phyloP scores from a whole-genome alignment of 2,113 vertebrate genomes.

The Erinaceus europaeus region DNA sequence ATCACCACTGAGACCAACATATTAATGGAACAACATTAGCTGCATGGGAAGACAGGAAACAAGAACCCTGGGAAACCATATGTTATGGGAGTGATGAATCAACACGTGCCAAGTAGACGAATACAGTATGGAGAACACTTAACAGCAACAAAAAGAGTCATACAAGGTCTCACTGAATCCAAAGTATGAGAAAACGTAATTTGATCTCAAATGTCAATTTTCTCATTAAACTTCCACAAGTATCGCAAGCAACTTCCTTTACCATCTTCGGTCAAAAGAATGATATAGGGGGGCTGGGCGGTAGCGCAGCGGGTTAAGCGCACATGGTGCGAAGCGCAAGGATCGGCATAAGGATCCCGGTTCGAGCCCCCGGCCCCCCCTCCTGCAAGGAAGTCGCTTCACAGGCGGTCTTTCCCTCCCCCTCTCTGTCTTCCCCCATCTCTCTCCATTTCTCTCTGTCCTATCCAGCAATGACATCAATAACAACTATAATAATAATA shows the following conservation, averaged over 20 bases:
- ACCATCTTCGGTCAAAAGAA: conserved; percentile 35
- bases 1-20: neutral
- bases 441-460: too few species aligned
- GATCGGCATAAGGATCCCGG: too few species aligned
- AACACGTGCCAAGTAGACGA: neutral
- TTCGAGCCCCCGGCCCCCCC: too few species aligned
- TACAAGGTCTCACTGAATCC: neutral
- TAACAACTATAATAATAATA: too few species aligned
- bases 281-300: too few species aligned
- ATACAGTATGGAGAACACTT: neutral
- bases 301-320: too few species aligned
- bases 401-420: too few species aligned
- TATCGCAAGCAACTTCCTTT: neutral
- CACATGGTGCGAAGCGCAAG: too few species aligned
- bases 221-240: conserved; percentile 19
- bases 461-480: too few species aligned
- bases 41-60: neutral
- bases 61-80: neutral
- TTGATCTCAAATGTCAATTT: conserved; percentile 41
- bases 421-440: too few species aligned
- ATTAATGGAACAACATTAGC: neutral
- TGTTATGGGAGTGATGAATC: neutral
- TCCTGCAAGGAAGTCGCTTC: too few species aligned
- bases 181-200: neutral
- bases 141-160: conserved; percentile 17